Percentiles rank a stretch among this genome's conserved stretches.
These are phyloP conservation scores for Delphinapterus leucas DNA, from an alignment of 2,113 vertebrate species.

Conservation along the genomic window DNA sequence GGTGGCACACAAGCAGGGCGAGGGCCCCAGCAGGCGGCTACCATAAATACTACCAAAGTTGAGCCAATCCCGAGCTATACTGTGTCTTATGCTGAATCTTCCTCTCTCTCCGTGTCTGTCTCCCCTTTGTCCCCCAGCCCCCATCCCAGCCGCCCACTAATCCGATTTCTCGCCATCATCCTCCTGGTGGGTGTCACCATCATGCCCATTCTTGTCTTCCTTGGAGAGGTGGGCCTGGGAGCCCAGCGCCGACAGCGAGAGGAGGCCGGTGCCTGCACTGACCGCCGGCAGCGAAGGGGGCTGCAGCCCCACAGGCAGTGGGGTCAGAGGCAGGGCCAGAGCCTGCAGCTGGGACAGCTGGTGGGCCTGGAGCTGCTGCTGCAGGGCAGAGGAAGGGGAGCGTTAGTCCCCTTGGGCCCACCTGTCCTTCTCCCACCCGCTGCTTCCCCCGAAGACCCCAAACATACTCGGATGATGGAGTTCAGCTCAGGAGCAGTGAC, in stretches of 20 bases:
- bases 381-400: constrained; percentile 59
- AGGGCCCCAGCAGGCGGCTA: constrained; percentile 16
- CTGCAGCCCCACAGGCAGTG: constrained; percentile 93
- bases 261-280: constrained; percentile 92
- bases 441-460: accelerated
- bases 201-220: constrained; percentile 95
- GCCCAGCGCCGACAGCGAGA: constrained; percentile 95
- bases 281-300: constrained; percentile 90
- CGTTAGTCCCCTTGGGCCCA: neutral
- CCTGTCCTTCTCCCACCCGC: accelerated
- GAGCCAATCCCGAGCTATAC: neutral
- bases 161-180: constrained; percentile 96
- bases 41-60: neutral
- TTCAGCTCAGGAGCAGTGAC: constrained; percentile 98
- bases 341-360: constrained; percentile 99
- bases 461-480: constrained; percentile 97
- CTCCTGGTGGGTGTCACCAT: constrained; percentile 90
- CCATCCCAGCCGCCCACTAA: constrained; percentile 76
- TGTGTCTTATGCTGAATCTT: neutral
- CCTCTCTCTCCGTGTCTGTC: constrained; percentile 37
- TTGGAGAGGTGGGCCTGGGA: constrained; percentile 94
- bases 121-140: neutral
- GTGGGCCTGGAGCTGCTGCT: constrained; percentile 99
- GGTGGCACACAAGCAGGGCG: neutral
- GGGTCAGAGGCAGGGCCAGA: constrained; percentile 93